Percentiles rank a stretch among this genome's conserved stretches.
Evolutionary conservation across 2,797 vertebrate genomes (phyloP).

Genomic region (Betta splendens): DNA sequence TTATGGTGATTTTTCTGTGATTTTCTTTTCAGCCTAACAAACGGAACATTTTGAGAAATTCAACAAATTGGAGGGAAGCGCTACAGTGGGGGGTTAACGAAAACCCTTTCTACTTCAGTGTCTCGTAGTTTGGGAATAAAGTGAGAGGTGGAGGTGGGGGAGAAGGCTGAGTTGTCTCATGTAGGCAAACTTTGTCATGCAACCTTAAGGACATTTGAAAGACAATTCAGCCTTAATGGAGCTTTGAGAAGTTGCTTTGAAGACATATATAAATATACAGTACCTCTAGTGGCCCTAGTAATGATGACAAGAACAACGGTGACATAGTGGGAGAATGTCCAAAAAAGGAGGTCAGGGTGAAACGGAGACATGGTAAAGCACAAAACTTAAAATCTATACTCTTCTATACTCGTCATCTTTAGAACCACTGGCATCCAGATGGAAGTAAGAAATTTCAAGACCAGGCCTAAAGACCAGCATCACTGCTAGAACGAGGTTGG

Average conservation of each 20-base stretch:
- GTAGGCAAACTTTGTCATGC: constrained; percentile 1
- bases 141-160: neutral
- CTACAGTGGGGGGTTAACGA: constrained; percentile 32
- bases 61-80: constrained; percentile 75
- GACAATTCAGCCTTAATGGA: neutral
- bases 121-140: constrained; percentile 28
- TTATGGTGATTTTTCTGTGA: constrained; percentile 98
- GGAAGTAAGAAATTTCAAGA: too few species aligned
- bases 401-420: too few species aligned
- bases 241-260: neutral
- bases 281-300: neutral
- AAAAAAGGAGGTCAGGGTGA: too few species aligned
- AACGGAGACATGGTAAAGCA: too few species aligned
- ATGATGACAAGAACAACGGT: neutral
- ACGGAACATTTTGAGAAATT: constrained; percentile 91
- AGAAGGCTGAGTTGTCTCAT: constrained; percentile 16
- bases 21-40: constrained; percentile 88
- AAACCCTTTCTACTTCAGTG: constrained; percentile 33
- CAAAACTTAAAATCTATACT: too few species aligned
- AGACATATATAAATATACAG: too few species aligned
- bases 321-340: too few species aligned
- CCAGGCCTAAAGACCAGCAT: too few species aligned
- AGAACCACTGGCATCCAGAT: too few species aligned
- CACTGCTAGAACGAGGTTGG: too few species aligned
- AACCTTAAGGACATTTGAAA: constrained; percentile 1